Conservation (phyloP, 2,888 invertebrate species). For the Watsonalla cultraria region DNA sequence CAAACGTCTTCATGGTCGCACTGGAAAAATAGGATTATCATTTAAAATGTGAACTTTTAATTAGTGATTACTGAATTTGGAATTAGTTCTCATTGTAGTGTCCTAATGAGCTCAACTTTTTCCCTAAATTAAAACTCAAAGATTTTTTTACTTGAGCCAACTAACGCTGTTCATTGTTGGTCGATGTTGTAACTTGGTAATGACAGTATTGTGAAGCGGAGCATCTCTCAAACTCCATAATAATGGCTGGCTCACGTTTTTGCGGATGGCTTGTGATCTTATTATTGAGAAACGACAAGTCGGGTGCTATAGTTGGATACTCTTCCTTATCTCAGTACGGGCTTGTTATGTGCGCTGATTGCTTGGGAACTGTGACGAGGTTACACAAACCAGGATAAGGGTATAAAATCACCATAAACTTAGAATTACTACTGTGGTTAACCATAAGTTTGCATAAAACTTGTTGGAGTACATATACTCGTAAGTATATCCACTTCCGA, state of each 20-base stretch:
- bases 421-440: not conserved
- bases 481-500: constrained; percentile 25
- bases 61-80: too few species aligned
- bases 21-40: constrained; percentile 27
- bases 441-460: too few species aligned
- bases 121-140: constrained; percentile 19
- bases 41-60: too few species aligned
- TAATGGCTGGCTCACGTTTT: constrained; percentile 69
- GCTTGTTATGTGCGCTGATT: constrained; percentile 64
- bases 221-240: constrained; percentile 50
- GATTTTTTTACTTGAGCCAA: constrained; percentile 32
- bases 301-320: constrained; percentile 30
- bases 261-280: constrained; percentile 60
- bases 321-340: constrained; percentile 60
- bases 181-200: constrained; percentile 59
- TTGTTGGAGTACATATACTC: not conserved
- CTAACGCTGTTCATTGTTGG: constrained; percentile 20
- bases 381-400: constrained; percentile 47
- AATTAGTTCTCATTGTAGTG: not conserved
- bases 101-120: constrained; percentile 1
- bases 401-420: constrained; percentile 4
- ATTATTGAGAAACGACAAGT: constrained; percentile 64
- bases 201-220: constrained; percentile 60
- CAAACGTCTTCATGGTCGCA: constrained; percentile 43
- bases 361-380: constrained; percentile 64